Evolutionary conservation across 1,140 invertebrate species (phyloP).

Genomic region (Panulirus ornatus): DNA sequence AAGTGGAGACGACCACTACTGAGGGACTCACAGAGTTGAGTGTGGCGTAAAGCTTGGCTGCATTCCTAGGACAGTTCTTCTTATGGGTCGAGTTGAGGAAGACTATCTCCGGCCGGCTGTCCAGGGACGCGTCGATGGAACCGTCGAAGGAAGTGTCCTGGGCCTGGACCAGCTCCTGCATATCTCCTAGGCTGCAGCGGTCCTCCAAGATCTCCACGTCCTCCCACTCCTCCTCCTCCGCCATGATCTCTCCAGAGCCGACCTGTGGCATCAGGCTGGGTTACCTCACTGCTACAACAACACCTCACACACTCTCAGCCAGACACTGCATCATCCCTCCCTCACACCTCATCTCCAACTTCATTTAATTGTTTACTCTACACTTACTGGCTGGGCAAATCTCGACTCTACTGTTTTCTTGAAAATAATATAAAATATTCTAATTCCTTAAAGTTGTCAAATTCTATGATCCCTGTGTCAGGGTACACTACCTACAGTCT

Average conservation of each 20-base stretch:
- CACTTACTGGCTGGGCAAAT: too few relatives aligned
- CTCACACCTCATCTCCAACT: not conserved
- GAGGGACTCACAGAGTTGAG: constrained; percentile 48
- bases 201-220: constrained; percentile 36
- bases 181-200: constrained; percentile 12
- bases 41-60: constrained; percentile 55
- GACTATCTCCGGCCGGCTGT: constrained; percentile 33
- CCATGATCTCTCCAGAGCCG: constrained; percentile 47
- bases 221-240: constrained; percentile 61
- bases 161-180: not conserved
- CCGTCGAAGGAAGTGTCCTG: constrained; percentile 30
- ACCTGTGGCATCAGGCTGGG: constrained; percentile 12
- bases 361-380: too few relatives aligned
- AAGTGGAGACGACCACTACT: too few relatives aligned
- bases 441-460: too few relatives aligned
- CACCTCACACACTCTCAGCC: not conserved
- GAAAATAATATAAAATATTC: too few relatives aligned
- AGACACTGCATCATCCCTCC: not conserved
- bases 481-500: too few relatives aligned
- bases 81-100: constrained; percentile 58
- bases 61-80: constrained; percentile 32
- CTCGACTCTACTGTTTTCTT: too few relatives aligned
- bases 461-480: too few relatives aligned
- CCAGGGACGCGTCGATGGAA: constrained; percentile 19
- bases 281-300: not conserved